Evolutionary conservation across 1,140 invertebrate species (phyloP), one percentile per base, ranked within the genome.

Genomic region (Drosophila simulans): DNA sequence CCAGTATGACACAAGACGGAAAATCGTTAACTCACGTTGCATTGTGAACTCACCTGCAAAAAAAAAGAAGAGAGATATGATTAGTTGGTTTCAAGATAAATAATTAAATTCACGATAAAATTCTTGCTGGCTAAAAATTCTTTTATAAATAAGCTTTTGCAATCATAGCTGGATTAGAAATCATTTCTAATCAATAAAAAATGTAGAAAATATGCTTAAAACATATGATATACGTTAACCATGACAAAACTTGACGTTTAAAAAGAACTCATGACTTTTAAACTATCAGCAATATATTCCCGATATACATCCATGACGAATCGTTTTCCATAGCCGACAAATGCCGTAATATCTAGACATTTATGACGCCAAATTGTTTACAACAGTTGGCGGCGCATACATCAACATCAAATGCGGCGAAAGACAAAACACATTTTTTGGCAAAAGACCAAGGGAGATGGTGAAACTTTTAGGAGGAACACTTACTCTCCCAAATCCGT

Each of bases 31-130:
- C 43, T 42, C 22, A 62, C 20, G 42, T 55, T 59, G 39, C 45
- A 51, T 35, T 40, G 35, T 52, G 51, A 72, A 76, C 82, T 88
- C 62, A 86, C 82, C 82, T 86, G 82, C n/a, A 86, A 86, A 35
- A 48, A 35, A 48, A 52, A 57, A 48, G 40, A 37, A 35, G 49
- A 55, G 17, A 60, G 34, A 51, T 35, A 22, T 65, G 4, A 65
- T 77, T 77, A 62, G 42, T 51, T 57, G 35, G 17, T 31, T 37
- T 34, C 4, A 13, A 48, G 15, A 56, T 72, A 71, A 54, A 42
- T 22, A 58, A 56, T 56, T 52, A 57, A 13, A 37, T 43, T 46
- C 20, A 3, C 15, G 49, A 69, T 70, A 70, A 40, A 40, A 69
- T 69, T 39, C 64, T 56, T 40, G 17, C 5, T 11, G 1, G 10